A percentile compares a stretch with the other conserved stretches of the same genome.
Evolutionary conservation across 2,888 invertebrate genomes (phyloP).

Genomic region (Drosophila atripex): DNA sequence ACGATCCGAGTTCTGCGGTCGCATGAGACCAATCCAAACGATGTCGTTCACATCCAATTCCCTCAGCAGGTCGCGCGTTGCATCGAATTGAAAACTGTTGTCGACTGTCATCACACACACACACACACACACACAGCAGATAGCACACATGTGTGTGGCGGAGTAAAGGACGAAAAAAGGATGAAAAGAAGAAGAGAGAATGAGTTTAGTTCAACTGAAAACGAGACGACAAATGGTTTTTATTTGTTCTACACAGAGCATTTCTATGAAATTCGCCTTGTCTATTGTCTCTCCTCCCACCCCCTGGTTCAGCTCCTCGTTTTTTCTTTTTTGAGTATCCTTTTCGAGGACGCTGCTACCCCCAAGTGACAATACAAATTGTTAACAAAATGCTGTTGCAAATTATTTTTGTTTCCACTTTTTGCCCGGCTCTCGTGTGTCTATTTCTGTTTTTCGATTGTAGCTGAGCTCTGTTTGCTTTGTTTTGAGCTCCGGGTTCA

Average conservation of each 20-base stretch:
- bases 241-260: constrained; percentile 69
- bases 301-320: background rate
- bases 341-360: constrained; percentile 3
- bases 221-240: constrained; percentile 68
- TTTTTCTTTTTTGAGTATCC: constrained; percentile 6
- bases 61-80: constrained; percentile 90
- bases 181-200: constrained; percentile 13
- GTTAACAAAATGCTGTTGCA: constrained; percentile 47
- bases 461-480: constrained; percentile 36
- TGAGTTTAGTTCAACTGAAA: constrained; percentile 44
- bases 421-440: constrained; percentile 9
- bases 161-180: constrained; percentile 15
- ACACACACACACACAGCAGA: constrained; percentile 9
- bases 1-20: constrained; percentile 88
- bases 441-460: constrained; percentile 34
- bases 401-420: constrained; percentile 35
- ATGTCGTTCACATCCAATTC: constrained; percentile 90
- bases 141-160: background rate
- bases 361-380: constrained; percentile 49
- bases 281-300: constrained; percentile 50
- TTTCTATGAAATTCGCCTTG: constrained; percentile 73
- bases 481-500: constrained; percentile 1
- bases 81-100: constrained; percentile 90
- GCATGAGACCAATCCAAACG: constrained; percentile 92
- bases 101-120: constrained; percentile 86